phyloP scores from a whole-genome alignment of 2,888 invertebrate species.

The Arctia plantaginis region DNA sequence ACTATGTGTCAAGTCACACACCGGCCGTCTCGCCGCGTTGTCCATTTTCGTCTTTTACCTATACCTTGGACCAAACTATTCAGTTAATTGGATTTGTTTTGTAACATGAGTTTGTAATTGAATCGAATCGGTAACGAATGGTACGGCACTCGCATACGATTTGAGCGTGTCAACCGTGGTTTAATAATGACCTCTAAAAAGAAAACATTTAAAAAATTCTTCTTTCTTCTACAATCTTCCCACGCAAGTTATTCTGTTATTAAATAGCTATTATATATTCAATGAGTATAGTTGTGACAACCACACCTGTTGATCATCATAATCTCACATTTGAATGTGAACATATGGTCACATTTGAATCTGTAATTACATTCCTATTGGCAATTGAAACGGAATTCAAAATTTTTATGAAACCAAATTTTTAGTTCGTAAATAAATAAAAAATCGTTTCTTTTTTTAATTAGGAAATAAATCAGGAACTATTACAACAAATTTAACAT shows the following conservation, averaged over 20 bases:
- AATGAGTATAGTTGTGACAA: neutral
- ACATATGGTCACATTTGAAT: neutral
- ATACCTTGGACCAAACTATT: conserved; percentile 41
- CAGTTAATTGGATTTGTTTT: conserved; percentile 69
- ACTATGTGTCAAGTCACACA: no score
- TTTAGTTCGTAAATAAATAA: neutral
- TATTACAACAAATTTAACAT: neutral
- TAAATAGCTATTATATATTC: conserved; percentile 1
- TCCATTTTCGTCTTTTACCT: conserved; percentile 9
- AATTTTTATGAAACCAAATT: neutral
- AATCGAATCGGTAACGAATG: conserved; percentile 71
- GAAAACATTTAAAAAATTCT: conserved; percentile 16
- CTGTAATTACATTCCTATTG: neutral
- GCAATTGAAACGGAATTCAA: neutral
- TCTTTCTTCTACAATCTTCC: conserved; percentile 4
- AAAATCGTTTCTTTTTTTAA: neutral
- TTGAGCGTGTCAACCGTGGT: conserved; percentile 54
- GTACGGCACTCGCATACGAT: conserved; percentile 61
- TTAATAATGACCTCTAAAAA: conserved; percentile 25
- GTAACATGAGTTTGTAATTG: conserved; percentile 78
- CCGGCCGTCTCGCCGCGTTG: no score
- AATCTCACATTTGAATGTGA: no score
- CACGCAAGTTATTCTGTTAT: conserved; percentile 2
- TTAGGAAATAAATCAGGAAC: neutral
- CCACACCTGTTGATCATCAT: neutral